Base-by-base conservation (phyloP, 2,888 invertebrate genomes). In the Tetranychus truncatus region DNA sequence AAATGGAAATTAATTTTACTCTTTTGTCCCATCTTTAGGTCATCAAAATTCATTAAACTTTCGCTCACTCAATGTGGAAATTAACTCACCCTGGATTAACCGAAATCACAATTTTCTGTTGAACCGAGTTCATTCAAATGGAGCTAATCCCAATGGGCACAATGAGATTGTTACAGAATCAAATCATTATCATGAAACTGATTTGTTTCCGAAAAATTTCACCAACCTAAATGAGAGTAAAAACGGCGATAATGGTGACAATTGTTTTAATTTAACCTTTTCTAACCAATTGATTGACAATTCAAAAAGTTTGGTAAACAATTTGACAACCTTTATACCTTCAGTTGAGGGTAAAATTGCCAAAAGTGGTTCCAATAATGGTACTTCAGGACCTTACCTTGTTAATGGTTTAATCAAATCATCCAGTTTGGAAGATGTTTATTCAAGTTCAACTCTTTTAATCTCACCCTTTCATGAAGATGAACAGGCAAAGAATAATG, bases 121-220 rank as follows among this genome's bases (percentile, higher is more conserved):
- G 21, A 69, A 24, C 69, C 18, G 69, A 69, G 21, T 24, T 21
- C 18, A 69, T 69, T 24, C 21, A 20, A 24, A 20, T 69, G 11
- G 11, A 11, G 34, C 20, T 24, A 69, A 69, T 69, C n/a, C 55
- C 55, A 9, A 69, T 24, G 69, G 21, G 34, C 11, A 18, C 21
- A 20, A 24, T 69, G 21, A 69, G 69, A 20, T 11, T 11, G 69
- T 24, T 11, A 24, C 20, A 20, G 73, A 73, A 55, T 73, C 73
- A n/a, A 20, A 73, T 73, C 73, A 73, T 21, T 73, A 73, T 34
- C 55, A 73, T 11, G 73, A 65, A 73, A 73, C 73, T 24, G 73
- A 73, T 73, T 66, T 65, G 21, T 65, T 73, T 65, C 73, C 73
- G 4, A 72, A 18, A 21, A n/a, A 8, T n/a, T 21, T 34, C 24